phyloP scores from a whole-genome alignment of 2,113 vertebrate species.

The Phalacrocorax aristotelis region DNA sequence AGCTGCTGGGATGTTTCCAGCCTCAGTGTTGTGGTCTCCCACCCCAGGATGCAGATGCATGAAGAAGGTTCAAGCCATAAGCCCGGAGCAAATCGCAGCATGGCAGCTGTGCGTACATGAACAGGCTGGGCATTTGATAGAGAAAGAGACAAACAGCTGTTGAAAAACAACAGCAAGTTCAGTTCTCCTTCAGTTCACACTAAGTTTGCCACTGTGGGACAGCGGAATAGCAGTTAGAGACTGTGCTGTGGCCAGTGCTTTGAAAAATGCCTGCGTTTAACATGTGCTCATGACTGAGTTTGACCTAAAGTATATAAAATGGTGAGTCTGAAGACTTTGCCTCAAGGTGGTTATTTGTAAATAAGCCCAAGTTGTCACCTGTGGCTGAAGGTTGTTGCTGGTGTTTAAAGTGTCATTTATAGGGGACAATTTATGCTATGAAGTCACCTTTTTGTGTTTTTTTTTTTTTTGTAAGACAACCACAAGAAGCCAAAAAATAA shows the following conservation, averaged over 20 bases:
- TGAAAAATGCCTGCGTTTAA: background rate
- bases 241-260: background rate
- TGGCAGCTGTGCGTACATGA: background rate
- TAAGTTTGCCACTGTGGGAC: background rate
- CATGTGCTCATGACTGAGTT: rapidly evolving
- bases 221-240: background rate
- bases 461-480: background rate
- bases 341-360: background rate
- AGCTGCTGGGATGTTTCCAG: background rate
- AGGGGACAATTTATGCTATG: background rate
- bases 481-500: background rate
- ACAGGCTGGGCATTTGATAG: background rate
- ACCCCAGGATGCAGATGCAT: background rate
- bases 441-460: background rate
- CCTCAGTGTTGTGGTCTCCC: rapidly evolving
- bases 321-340: background rate
- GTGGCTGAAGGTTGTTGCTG: background rate
- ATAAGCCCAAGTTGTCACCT: background rate
- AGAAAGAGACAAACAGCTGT: background rate
- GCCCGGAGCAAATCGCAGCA: rapidly evolving
- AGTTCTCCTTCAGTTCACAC: background rate
- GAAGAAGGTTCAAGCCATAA: background rate
- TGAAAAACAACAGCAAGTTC: background rate
- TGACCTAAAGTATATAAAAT: background rate
- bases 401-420: background rate